These are phyloP conservation scores for Fopius arisanus DNA, from an alignment of 1,140 invertebrate genomes.

Conservation along the genomic window DNA sequence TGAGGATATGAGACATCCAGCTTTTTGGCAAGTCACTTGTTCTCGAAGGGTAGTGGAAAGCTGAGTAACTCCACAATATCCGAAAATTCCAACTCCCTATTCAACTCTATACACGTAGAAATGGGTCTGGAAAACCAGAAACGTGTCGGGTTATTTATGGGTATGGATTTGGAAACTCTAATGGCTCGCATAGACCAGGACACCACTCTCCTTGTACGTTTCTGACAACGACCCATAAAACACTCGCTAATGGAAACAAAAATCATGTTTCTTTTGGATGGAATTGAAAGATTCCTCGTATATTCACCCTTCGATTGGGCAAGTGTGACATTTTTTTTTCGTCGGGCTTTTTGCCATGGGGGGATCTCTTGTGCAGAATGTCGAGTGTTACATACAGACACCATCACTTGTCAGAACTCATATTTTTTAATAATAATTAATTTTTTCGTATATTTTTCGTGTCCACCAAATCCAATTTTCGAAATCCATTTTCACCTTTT, in stretches of 20 bases:
- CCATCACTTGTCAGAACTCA: background rate
- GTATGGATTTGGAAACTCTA: conserved; percentile 38
- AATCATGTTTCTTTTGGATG: conserved; percentile 33
- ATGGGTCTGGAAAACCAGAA: background rate
- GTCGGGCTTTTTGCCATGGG: background rate
- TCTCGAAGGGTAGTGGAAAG: background rate
- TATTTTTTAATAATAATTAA: background rate
- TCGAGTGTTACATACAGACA: background rate
- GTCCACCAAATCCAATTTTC: no score
- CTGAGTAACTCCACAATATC: background rate
- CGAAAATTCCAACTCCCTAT: background rate
- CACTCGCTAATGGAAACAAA: conserved; percentile 39
- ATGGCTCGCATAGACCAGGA: conserved; percentile 32
- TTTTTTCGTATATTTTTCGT: no score
- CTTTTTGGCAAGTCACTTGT: background rate
- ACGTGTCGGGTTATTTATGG: conserved; percentile 32
- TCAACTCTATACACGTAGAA: background rate
- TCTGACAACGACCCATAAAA: conserved; percentile 37
- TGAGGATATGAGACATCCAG: background rate
- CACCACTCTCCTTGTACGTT: conserved; percentile 22
- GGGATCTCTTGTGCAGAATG: background rate
- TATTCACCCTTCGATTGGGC: conserved; percentile 4
- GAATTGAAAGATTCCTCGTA: background rate
- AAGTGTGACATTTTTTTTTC: background rate
- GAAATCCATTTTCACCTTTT: no score